Percentiles rank a stretch among this genome's conserved stretches.
phyloP scores from a whole-genome alignment of 2,888 invertebrate species.

The Chironomus riparius region DNA sequence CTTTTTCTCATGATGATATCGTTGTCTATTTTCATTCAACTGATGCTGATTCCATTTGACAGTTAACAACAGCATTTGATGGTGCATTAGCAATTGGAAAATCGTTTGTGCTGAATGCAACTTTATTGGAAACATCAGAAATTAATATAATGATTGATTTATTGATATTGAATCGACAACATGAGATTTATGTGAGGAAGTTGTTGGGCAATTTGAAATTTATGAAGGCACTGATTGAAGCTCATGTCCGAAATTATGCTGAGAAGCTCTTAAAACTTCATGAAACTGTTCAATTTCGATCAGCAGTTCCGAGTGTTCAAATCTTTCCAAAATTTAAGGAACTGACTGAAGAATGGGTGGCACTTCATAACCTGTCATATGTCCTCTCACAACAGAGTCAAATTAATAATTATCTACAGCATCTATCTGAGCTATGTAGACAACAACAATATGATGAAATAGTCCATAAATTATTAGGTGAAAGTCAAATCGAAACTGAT shows the following conservation, averaged over 20 bases:
- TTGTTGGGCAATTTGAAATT: conserved; percentile 31
- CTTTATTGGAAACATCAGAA: conserved; percentile 25
- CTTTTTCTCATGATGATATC: not conserved
- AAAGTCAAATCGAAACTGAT: conserved; percentile 22
- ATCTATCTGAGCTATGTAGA: conserved; percentile 32
- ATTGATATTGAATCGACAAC: conserved; percentile 30
- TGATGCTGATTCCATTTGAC: not conserved
- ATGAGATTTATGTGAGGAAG: conserved; percentile 29
- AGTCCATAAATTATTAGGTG: conserved; percentile 37
- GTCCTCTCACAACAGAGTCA: conserved; percentile 53
- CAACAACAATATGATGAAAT: conserved; percentile 41
- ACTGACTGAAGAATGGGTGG: conserved; percentile 64
- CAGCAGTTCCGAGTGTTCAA: conserved; percentile 67
- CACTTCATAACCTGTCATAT: conserved; percentile 66
- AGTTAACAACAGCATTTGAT: conserved; percentile 23
- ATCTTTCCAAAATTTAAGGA: conserved; percentile 75
- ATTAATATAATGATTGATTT: conserved; percentile 30
- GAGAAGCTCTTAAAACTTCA: conserved; percentile 55
- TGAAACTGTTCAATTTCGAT: conserved; percentile 60
- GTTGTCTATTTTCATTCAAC: not conserved
- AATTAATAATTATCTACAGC: conserved; percentile 46
- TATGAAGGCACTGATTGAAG: conserved; percentile 39
- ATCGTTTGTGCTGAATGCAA: conserved; percentile 5
- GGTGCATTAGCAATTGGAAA: conserved; percentile 2
- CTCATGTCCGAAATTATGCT: conserved; percentile 38